These are phyloP conservation scores for Polymixis flavicincta DNA, from an alignment of 2,888 invertebrate species.

Conservation along the genomic window DNA sequence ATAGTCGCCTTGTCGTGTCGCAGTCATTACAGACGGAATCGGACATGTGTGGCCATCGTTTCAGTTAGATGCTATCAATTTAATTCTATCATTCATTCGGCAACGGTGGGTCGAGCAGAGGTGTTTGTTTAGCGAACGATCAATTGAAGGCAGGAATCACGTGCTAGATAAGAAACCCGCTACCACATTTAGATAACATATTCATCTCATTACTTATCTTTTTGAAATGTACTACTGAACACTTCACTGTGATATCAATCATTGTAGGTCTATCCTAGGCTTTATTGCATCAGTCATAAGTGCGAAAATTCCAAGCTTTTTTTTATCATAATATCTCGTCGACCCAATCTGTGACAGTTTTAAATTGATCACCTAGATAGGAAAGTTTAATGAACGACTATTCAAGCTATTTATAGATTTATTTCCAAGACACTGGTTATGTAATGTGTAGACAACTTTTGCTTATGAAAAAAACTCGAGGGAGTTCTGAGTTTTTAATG, in stretches of 20 bases:
- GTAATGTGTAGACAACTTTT: conserved; percentile 8
- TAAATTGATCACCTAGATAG: conserved; percentile 50
- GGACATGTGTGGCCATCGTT: conserved; percentile 52
- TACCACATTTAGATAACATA: conserved; percentile 66
- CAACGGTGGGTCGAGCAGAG: conserved; percentile 23
- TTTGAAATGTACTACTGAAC: conserved; percentile 8
- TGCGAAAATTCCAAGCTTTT: not conserved
- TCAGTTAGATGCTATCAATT: conserved; percentile 55
- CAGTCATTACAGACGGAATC: conserved; percentile 13
- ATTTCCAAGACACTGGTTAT: conserved; percentile 23
- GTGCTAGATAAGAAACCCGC: conserved; percentile 66
- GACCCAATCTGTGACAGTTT: conserved; percentile 35
- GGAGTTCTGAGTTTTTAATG: not conserved
- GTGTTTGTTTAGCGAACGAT: conserved; percentile 51
- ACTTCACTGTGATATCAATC: conserved; percentile 6
- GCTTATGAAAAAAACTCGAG: not conserved
- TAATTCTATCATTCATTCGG: conserved; percentile 47
- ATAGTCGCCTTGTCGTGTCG: conserved; percentile 3
- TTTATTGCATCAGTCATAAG: not conserved
- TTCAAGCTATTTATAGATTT: conserved; percentile 32
- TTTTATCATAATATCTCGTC: not conserved
- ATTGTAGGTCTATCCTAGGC: not conserved
- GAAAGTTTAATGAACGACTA: conserved; percentile 32
- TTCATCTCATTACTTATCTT: conserved; percentile 52
- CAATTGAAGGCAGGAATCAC: conserved; percentile 60